Base-by-base conservation (phyloP, 1,140 invertebrate genomes). In the Drosophila navojoa region DNA sequence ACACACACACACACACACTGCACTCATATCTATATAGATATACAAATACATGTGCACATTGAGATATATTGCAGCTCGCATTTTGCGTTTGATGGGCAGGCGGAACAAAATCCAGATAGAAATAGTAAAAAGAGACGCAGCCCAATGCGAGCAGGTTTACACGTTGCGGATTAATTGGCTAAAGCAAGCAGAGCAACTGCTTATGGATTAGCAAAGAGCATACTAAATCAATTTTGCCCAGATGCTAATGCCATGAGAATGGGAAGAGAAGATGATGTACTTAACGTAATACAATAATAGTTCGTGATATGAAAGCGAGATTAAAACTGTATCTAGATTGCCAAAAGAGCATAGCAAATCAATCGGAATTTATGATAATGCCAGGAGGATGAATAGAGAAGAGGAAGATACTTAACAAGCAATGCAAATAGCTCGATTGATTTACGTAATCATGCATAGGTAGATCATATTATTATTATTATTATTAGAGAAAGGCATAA, bases 1-100 rank as follows among this genome's bases (percentile, higher is more conserved):
- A 15, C 40, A 42, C 13, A n/a, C 40, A 15, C 4, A 6, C 13
- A 42, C n/a, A 42, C n/a, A n/a, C n/a, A n/a, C n/a, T n/a, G n/a
- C n/a, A n/a, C n/a, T 0, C 40, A 29, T 9, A 45, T 4, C 0
- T 19, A 81, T 63, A 74, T 60, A 70, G 69, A 44, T 11, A 63
- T 42, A 44, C 11, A 63, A 15, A 44, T 27, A 45, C 4, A 35
- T 22, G 22, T 13, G 35, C 40, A 59, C 15, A 47, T 47, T 11
- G 16, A 19, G 54, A 58, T 50, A 58, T 50, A 67, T 67, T 49
- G 44, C 13, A 35, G 5, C 35, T 59, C 32, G 64, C 32, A 42
- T 27, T 42, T 19, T 27, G 22, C 16, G 29, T 35, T 62, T 82
- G 80, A 81, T 82, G 81, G 81, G 63, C 76, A 81, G 79, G 70